phyloP scores from a whole-genome alignment of 2,888 invertebrate genomes.

The Machimus rusticus region DNA sequence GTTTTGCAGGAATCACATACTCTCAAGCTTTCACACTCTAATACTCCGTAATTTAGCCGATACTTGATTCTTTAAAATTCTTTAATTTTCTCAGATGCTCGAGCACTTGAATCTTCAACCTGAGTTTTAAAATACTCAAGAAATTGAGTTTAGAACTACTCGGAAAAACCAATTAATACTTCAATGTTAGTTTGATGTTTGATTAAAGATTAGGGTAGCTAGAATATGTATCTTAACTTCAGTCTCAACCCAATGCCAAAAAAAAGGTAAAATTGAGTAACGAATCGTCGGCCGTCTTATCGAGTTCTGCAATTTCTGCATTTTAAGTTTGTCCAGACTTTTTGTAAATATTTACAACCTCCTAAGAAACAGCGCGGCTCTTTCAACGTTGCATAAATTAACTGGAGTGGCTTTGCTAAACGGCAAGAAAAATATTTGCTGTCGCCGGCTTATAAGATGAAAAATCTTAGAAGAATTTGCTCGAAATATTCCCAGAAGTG shows the following conservation, averaged over 20 bases:
- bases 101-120: too few relatives aligned
- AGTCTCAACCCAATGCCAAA: not conserved
- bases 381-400: not conserved
- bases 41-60: too few relatives aligned
- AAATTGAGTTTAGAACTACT: too few relatives aligned
- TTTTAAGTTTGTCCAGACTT: not conserved
- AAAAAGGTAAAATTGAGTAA: not conserved
- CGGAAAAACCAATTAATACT: too few relatives aligned
- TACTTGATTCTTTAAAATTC: too few relatives aligned
- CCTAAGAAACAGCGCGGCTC: not conserved
- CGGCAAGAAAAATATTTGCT: not conserved
- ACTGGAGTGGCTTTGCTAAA: not conserved
- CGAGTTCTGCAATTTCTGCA: not conserved
- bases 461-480: not conserved
- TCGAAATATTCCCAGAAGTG: not conserved
- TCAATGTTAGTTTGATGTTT: too few relatives aligned
- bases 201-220: too few relatives aligned
- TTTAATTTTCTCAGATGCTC: too few relatives aligned
- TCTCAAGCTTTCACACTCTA: too few relatives aligned
- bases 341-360: not conserved
- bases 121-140: too few relatives aligned
- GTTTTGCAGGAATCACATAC: too few relatives aligned
- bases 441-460: not conserved
- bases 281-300: not conserved
- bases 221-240: too few relatives aligned